Conservation (phyloP, 1,140 invertebrate species). For the Brachionus manjavacas region DNA sequence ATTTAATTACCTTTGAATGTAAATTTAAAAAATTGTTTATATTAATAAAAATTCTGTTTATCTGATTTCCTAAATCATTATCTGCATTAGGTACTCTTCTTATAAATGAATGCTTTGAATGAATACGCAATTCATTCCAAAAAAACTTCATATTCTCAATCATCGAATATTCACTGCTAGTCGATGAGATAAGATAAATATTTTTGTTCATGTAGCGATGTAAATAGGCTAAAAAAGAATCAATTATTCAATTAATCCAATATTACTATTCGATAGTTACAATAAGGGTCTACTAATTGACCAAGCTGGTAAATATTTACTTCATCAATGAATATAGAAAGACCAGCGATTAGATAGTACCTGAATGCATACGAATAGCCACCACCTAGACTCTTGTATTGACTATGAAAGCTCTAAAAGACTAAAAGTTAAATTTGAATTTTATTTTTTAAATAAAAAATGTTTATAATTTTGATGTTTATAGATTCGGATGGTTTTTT, state of each 20-base stretch:
- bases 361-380: not conserved
- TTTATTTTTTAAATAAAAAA: too few species aligned
- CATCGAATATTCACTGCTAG: slow-evolving; percentile 18
- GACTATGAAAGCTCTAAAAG: not conserved
- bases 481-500: too few species aligned
- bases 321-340: not conserved
- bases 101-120: not conserved
- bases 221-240: not conserved
- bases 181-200: not conserved
- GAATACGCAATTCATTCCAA: not conserved
- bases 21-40: slow-evolving; percentile 27
- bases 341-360: not conserved
- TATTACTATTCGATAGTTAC: not conserved
- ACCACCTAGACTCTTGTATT: slow-evolving; percentile 27
- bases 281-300: slow-evolving; percentile 27
- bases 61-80: not conserved
- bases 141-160: not conserved
- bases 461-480: too few species aligned
- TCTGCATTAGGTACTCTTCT: not conserved
- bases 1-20: not conserved
- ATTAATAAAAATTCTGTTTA: not conserved
- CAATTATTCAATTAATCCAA: not conserved
- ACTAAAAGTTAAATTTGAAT: not conserved
- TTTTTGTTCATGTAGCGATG: not conserved
- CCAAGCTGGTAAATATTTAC: not conserved